These are phyloP conservation scores for Escarpia spicata DNA, from an alignment of 2,888 invertebrate species.

Conservation along the genomic window DNA sequence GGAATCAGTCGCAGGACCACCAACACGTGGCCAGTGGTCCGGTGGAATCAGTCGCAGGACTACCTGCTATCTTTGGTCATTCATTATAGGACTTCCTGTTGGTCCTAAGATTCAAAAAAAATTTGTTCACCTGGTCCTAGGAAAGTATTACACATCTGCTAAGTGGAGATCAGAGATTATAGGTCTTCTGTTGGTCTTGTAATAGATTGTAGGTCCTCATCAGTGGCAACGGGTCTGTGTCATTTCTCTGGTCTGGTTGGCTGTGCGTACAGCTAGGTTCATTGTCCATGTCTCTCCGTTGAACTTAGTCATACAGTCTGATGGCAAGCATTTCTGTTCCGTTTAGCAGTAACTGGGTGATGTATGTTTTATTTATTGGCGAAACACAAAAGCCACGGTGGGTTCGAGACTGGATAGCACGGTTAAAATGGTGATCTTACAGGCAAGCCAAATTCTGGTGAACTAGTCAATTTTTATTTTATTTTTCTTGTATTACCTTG, in stretches of 20 bases:
- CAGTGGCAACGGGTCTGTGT: background rate
- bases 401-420: background rate
- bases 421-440: background rate
- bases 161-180: background rate
- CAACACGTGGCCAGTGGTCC: background rate
- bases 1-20: background rate
- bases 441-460: slow-evolving; percentile 13
- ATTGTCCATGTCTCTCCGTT: background rate
- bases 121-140: background rate
- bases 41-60: background rate
- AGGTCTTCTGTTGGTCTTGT: background rate
- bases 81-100: background rate
- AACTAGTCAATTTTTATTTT: slow-evolving; percentile 16
- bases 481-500: slow-evolving; percentile 14
- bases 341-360: background rate
- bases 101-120: background rate
- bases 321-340: slow-evolving; percentile 3
- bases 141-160: background rate
- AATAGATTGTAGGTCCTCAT: background rate
- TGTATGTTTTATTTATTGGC: slow-evolving; percentile 6
- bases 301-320: background rate
- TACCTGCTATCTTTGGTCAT: background rate
- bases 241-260: background rate
- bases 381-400: background rate
- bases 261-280: background rate